Evolutionary conservation across 2,797 vertebrate genomes (phyloP).

Genomic region (Trachops cirrhosus): DNA sequence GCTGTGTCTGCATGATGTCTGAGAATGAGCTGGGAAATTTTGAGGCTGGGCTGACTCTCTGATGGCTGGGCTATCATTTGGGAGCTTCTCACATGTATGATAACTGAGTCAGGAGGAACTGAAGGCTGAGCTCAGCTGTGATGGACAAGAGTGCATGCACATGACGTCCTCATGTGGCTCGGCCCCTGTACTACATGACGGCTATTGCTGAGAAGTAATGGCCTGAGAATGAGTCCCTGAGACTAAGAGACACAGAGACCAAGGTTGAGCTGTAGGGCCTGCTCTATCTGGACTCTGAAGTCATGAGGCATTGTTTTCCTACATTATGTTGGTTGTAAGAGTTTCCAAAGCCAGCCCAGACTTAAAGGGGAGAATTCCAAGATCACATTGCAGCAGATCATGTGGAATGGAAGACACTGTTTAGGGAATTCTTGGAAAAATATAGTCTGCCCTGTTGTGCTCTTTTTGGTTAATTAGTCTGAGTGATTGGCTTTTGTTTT

Average conservation of each 20-base stretch:
- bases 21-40: not conserved
- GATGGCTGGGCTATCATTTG: not conserved
- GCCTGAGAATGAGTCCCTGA: not conserved
- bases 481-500: slow-evolving; percentile 51
- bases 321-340: not conserved
- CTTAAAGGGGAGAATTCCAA: not conserved
- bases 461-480: not conserved
- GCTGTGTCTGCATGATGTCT: not conserved
- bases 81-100: not conserved
- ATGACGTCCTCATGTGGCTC: not conserved
- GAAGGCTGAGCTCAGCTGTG: not conserved
- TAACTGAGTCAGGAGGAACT: not conserved
- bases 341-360: not conserved
- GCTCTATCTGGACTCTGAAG: not conserved
- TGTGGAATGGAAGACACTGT: not conserved
- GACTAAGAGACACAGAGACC: not conserved
- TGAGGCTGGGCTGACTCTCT: not conserved
- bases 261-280: not conserved
- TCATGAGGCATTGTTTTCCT: not conserved
- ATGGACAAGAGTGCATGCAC: not conserved
- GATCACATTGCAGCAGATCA: not conserved
- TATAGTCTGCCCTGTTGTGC: not conserved
- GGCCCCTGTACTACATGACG: not conserved
- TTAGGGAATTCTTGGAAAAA: not conserved
- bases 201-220: not conserved